Evolutionary conservation across 2,113 vertebrate genomes (phyloP).

Genomic region (Gavialis gangeticus): DNA sequence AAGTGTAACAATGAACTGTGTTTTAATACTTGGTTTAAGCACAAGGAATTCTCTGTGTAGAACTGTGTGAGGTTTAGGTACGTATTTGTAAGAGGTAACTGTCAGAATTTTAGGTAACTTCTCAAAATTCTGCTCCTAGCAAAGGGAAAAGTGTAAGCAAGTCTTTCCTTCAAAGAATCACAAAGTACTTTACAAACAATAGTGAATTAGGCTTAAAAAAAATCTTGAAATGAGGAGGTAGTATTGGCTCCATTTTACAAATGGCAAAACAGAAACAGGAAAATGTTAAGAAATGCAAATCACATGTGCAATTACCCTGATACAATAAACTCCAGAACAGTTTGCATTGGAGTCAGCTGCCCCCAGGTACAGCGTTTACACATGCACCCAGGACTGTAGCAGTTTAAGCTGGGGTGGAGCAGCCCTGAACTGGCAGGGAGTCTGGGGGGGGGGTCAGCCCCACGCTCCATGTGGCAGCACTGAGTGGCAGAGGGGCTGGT

Average conservation of each 20-base stretch:
- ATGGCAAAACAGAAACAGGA: background rate
- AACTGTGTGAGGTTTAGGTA: background rate
- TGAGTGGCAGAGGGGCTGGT: no score
- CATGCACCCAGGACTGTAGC: no score
- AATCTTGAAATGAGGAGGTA: background rate
- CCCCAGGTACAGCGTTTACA: no score
- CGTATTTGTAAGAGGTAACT: background rate
- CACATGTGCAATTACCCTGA: no score
- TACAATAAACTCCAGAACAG: no score
- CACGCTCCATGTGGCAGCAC: no score
- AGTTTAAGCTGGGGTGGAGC: no score
- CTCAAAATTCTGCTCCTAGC: slow-evolving; percentile 6
- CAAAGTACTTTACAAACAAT: slow-evolving; percentile 9
- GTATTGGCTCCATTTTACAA: background rate
- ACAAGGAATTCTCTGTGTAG: background rate
- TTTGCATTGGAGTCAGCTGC: no score
- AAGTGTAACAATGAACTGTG: background rate
- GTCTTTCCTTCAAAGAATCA: slow-evolving; percentile 13
- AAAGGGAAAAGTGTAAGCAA: background rate
- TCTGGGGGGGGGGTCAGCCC: no score
- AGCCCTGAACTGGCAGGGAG: no score
- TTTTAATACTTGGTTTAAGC: slow-evolving; percentile 19
- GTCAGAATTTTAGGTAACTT: slow-evolving; percentile 15
- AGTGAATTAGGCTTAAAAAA: background rate
- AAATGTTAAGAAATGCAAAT: background rate